phyloP scores from a whole-genome alignment of 2,113 vertebrate species.

The Lepus europaeus region DNA sequence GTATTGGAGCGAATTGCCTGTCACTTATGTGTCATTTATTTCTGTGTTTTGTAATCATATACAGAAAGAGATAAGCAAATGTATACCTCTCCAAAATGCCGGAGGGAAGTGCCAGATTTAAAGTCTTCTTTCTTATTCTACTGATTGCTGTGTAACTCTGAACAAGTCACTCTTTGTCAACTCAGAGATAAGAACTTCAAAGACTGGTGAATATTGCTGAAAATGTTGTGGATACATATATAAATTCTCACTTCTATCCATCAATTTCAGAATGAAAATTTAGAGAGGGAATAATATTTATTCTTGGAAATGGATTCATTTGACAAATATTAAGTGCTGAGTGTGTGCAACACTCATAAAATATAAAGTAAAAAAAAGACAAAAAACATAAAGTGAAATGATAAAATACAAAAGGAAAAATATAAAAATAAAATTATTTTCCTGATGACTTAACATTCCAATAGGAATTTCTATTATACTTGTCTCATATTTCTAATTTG shows the following conservation, averaged over 20 bases:
- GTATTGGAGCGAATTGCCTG: not conserved
- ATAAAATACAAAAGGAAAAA: too few species aligned
- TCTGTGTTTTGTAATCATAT: not conserved
- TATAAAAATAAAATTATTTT: conserved; percentile 20
- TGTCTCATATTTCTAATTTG: conserved; percentile 5
- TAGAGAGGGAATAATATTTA: not conserved
- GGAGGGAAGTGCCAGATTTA: not conserved
- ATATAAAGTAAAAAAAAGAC: too few species aligned
- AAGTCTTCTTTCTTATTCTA: not conserved
- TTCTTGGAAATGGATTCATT: conserved; percentile 38
- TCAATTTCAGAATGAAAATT: conserved; percentile 29
- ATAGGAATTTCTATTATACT: conserved; percentile 9
- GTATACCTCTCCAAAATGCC: not conserved
- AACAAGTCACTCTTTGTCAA: not conserved
- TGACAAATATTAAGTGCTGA: not conserved
- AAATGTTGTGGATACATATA: not conserved
- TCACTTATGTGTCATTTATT: not conserved
- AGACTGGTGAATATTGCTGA: not conserved
- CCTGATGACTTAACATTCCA: not conserved
- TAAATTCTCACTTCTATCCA: not conserved
- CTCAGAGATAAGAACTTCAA: not conserved
- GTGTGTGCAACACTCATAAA: not conserved
- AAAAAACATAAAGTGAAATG: too few species aligned
- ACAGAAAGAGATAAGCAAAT: conserved; percentile 2
- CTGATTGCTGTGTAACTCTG: not conserved